These are phyloP conservation scores for Leucosticte australis DNA, from an alignment of 2,113 vertebrate genomes.

Conservation along the genomic window DNA sequence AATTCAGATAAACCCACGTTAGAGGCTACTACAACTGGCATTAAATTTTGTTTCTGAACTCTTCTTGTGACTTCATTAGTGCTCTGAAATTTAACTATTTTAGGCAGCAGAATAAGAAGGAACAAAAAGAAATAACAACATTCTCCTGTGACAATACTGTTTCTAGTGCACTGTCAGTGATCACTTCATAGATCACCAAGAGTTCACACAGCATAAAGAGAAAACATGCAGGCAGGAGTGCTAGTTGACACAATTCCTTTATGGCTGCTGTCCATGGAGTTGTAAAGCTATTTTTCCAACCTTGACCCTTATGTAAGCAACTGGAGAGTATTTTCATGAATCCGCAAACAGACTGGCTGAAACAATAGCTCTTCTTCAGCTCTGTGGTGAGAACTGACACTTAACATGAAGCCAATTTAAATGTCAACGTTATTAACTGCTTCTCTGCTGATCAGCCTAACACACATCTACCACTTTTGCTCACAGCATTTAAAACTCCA, in stretches of 20 bases:
- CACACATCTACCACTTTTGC: not conserved
- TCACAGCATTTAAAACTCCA: not conserved
- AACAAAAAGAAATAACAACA: not conserved
- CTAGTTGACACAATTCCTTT: constrained; percentile 21
- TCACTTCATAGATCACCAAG: not conserved
- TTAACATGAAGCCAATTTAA: constrained; percentile 56
- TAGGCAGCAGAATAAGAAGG: not conserved
- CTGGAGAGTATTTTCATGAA: constrained; percentile 16
- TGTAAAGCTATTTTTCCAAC: constrained; percentile 45
- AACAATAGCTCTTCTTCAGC: constrained; percentile 55
- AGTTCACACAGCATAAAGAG: not conserved
- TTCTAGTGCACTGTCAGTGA: not conserved
- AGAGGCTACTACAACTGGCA: not conserved
- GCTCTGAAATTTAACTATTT: not conserved
- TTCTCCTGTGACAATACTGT: not conserved
- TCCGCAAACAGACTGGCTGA: constrained; percentile 22
- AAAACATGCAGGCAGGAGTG: not conserved
- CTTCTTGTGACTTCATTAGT: not conserved
- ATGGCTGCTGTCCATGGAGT: not conserved
- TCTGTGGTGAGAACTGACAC: constrained; percentile 29
- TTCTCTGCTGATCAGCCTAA: constrained; percentile 21
- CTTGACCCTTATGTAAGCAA: constrained; percentile 43
- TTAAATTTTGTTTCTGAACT: not conserved
- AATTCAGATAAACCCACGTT: not conserved
- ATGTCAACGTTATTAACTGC: constrained; percentile 40